A percentile compares a stretch with the other conserved stretches of the same genome.
These are phyloP conservation scores for Lutraria lutraria DNA, from an alignment of 2,888 invertebrate genomes.

Conservation along the genomic window DNA sequence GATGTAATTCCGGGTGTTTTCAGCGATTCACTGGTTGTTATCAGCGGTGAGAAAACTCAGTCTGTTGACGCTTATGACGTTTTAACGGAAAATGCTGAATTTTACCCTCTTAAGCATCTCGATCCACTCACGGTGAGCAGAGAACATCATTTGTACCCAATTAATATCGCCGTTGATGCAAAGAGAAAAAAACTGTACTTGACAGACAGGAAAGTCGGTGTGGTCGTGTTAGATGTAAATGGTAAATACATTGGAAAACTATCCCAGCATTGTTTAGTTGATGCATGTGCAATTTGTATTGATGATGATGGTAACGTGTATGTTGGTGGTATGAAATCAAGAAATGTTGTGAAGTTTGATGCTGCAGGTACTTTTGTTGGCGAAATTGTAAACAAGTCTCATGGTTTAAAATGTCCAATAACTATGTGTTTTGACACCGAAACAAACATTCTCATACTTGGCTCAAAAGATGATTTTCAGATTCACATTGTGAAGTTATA, in stretches of 20 bases:
- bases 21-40: background rate
- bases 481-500: background rate
- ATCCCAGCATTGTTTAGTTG: background rate
- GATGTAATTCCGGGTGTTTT: background rate
- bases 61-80: background rate
- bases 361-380: background rate
- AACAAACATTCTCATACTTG: background rate
- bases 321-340: background rate
- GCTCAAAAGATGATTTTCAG: background rate
- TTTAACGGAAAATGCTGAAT: background rate
- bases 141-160: background rate
- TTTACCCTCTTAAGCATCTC: background rate
- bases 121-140: background rate
- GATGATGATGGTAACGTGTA: slow-evolving; percentile 24
- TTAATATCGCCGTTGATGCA: background rate
- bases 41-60: background rate
- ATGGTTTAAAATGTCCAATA: background rate
- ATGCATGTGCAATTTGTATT: slow-evolving; percentile 12
- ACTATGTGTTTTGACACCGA: background rate
- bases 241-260: background rate
- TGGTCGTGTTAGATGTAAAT: background rate
- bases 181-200: background rate
- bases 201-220: background rate
- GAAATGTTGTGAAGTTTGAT: slow-evolving; percentile 23
- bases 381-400: background rate